Conservation (phyloP, 2,797 vertebrate genomes). For the Arctocebus calabarensis region DNA sequence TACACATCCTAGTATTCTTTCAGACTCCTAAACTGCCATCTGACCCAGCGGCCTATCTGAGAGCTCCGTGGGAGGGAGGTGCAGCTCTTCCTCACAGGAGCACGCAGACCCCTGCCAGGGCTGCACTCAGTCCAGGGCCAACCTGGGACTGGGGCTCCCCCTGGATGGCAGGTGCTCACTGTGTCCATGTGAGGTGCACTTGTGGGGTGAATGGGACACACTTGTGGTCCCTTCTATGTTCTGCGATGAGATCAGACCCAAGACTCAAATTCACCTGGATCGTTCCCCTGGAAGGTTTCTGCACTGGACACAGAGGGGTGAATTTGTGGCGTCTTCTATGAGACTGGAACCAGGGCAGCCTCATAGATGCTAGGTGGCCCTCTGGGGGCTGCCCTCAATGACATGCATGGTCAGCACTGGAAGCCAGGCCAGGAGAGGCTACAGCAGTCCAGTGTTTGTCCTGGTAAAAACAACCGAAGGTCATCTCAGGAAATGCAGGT, state of each 20-base stretch:
- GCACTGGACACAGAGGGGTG: neutral
- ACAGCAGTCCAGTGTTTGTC: accelerated
- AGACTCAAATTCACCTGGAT: accelerated
- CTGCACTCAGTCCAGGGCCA: neutral
- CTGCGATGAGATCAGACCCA: neutral
- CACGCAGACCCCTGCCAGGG: accelerated
- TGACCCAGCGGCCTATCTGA: neutral
- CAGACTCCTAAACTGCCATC: neutral
- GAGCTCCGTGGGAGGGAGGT: neutral
- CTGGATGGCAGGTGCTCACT: neutral
- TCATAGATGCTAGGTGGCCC: neutral
- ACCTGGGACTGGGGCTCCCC: neutral
- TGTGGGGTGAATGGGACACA: neutral
- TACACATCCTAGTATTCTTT: neutral
- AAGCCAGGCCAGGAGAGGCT: neutral
- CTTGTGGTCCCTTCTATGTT: neutral
- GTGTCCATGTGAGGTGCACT: neutral
- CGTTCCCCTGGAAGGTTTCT: neutral
- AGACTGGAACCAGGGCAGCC: neutral
- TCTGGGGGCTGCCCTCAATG: no score
- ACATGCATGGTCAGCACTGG: neutral
- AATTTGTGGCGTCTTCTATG: accelerated
- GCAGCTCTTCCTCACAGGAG: neutral
- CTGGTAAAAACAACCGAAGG: no score
- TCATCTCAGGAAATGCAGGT: neutral